Conservation (phyloP, 2,888 invertebrate genomes). For the Lobophora halterata region DNA sequence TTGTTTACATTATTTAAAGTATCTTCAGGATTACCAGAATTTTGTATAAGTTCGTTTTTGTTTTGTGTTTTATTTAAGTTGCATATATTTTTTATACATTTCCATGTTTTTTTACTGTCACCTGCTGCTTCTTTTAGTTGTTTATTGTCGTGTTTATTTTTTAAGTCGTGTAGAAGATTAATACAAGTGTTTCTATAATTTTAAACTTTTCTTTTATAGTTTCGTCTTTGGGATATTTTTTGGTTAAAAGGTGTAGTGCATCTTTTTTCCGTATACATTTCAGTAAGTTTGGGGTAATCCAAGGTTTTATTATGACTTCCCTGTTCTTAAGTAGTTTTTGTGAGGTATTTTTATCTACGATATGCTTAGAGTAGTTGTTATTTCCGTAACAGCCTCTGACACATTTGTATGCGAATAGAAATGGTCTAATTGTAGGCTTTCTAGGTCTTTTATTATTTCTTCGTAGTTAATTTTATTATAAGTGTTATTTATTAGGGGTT, state of each 20-base stretch:
- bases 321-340: background rate
- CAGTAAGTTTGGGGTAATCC: background rate
- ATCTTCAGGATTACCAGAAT: background rate
- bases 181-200: background rate
- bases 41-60: background rate
- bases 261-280: conserved; percentile 2
- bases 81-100: background rate
- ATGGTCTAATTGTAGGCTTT: too few relatives aligned
- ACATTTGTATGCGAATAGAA: too few relatives aligned
- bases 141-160: background rate
- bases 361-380: too few relatives aligned
- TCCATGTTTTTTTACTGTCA: background rate
- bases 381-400: too few relatives aligned
- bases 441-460: too few relatives aligned
- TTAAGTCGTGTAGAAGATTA: background rate
- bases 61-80: background rate
- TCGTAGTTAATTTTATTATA: too few relatives aligned
- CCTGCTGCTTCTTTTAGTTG: conserved; percentile 1
- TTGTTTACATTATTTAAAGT: background rate
- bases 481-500: too few relatives aligned
- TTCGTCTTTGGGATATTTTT: background rate
- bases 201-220: background rate
- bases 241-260: background rate
- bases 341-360: too few relatives aligned
- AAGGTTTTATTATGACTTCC: background rate